Base-by-base conservation (phyloP, 2,888 invertebrate species). In the Cephus nigrinus region DNA sequence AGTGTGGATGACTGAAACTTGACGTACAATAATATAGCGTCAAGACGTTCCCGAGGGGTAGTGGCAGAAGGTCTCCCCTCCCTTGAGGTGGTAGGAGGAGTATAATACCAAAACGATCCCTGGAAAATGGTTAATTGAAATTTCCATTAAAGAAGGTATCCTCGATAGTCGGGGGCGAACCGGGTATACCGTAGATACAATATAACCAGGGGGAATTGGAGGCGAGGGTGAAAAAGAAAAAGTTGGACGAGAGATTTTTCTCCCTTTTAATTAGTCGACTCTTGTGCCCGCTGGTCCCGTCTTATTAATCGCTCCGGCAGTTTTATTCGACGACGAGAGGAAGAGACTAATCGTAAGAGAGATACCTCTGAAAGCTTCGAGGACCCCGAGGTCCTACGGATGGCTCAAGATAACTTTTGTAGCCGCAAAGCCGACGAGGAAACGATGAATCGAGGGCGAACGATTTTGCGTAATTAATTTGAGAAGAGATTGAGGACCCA, bases 31-130 rank as follows among this genome's bases (percentile, higher is more conserved):
- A 55, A 55, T 9, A 55, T 55, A 55, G 23, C 23, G 23, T 55
- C 23, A 9, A 5, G 55, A 55, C 23, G 9, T 55, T 5, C 0
- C 9, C 2, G 23, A 2, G 23, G 23, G 55, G 23, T 36, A 15
- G 12, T 1, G 36, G 36, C 4, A 15, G 36, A 23, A 3, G 32
- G 15, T 11, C 68, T 32, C 35, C 35, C 12, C 35, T 35, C 35
- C 35, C 35, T 35, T 74, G 15, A 31, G 68, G 35, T 77, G 36
- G 68, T 75, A 79, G 33, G 73, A 75, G 36, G 72, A 71, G 68
- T 11, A 3, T 15, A 71, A 71, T 71, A 31, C 30, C 23, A 31
- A 71, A 71, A 30, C 9, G 33, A 71, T 32, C 33, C 71, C 30
- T 30, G 30, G 71, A 12, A 71, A 71, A 71, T 71, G 71, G 31